Evolutionary conservation across 2,797 vertebrate species (phyloP).

Genomic region (Apodemus agrarius): DNA sequence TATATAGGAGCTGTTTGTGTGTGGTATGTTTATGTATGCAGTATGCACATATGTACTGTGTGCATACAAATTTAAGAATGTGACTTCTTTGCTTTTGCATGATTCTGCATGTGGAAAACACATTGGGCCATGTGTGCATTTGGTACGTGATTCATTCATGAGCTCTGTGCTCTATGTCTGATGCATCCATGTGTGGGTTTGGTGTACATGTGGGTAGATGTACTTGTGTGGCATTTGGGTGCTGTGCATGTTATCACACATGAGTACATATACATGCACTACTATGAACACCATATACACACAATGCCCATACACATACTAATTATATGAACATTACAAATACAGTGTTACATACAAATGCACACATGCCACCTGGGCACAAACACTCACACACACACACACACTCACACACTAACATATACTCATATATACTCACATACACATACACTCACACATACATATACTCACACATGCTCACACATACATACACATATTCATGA

Average conservation of each 20-base stretch:
- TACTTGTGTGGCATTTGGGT: not conserved
- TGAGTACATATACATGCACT: not conserved
- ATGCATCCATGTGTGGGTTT: not conserved
- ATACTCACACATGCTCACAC: no score
- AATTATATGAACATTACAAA: no score
- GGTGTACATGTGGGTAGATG: not conserved
- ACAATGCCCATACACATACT: not conserved
- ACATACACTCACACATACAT: no score
- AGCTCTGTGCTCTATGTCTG: not conserved
- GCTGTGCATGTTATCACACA: no score
- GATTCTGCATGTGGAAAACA: no score
- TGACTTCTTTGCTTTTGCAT: not conserved
- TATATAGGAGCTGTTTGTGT: not conserved
- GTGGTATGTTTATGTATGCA: not conserved
- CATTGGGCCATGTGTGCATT: accelerated
- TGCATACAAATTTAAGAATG: not conserved
- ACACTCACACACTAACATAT: no score
- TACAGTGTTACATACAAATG: not conserved
- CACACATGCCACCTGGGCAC: not conserved
- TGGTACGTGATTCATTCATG: not conserved
- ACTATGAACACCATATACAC: not conserved
- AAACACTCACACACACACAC: no score
- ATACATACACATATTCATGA: no score
- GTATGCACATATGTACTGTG: not conserved
- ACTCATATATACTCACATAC: no score